Base-by-base conservation (phyloP, 2,888 invertebrate genomes). In the Pachycephus smyrnensis region DNA sequence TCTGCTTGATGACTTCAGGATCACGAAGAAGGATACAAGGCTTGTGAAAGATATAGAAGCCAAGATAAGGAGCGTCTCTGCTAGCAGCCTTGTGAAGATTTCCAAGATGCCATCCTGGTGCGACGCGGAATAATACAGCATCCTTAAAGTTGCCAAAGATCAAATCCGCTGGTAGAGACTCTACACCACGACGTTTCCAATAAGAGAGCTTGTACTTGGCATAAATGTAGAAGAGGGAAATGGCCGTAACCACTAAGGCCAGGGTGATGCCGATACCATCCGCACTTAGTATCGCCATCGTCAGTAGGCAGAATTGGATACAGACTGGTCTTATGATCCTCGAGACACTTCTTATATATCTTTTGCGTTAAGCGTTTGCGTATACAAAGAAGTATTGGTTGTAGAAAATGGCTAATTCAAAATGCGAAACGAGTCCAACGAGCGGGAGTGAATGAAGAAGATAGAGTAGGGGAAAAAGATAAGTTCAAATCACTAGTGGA, bases 21-120 rank as follows among this genome's bases (percentile, higher is more conserved):
- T 92, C 92, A 68, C 92, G 89, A 0, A 93, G 79, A 1, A 93
- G 82, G 1, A 93, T 81, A 73, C 91, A 90, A 0, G 93, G 94
- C 78, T 91, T 92, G 79, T 92, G 91, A 73, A 93, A 91, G 35
- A 92, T 90, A 83, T 92, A 93, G 71, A 93, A 91, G 3, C 94
- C 94, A 30, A 93, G 89, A 81, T 89, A 92, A 0, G 89, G 87
- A 0, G 83, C 82, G 12, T 89, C 77, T 3, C 76, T n/a, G 1
- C 68, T 79, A 0, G 88, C 87, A 6, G 80, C 75, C 31, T 84
- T 86, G 81, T 90, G 85, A 4, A 90, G 37, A 4, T 85, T 77
- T 0, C 88, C 89, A 15, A 90, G 73, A 77, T 89, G 87, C 85
- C 84, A 88, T 12, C 89, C 89, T 6, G 90, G 88, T 0, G 89